Conservation (phyloP, 2,888 invertebrate genomes). For the Dasypolia templi region DNA sequence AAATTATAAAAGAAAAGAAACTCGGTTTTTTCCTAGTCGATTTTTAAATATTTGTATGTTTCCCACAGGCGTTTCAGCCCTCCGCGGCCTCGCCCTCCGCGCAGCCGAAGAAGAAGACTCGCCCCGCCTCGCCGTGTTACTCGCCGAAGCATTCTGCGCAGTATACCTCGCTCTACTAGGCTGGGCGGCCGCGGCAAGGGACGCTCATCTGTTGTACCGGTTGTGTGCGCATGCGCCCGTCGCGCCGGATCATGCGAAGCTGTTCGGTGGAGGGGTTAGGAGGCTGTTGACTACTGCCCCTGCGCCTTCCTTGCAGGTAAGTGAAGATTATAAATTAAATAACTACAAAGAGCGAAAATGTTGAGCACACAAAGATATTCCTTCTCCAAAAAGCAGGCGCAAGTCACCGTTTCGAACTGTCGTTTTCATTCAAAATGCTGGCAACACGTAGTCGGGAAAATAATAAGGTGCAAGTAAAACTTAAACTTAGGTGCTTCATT, state of each 20-base stretch:
- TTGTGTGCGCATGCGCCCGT: conserved; percentile 96
- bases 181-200: conserved; percentile 97
- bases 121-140: conserved; percentile 96
- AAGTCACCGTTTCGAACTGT: no score
- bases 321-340: conserved; percentile 26
- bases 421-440: no score
- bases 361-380: no score
- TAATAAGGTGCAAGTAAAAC: no score
- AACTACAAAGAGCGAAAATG: no score
- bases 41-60: no score
- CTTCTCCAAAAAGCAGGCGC: no score
- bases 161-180: conserved; percentile 97
- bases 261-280: conserved; percentile 98
- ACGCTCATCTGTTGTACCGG: conserved; percentile 97
- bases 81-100: conserved; percentile 96
- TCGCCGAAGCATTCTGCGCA: conserved; percentile 98
- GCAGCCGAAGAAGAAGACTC: conserved; percentile 98
- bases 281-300: conserved; percentile 95
- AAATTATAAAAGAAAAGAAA: no score
- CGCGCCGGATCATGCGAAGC: conserved; percentile 94
- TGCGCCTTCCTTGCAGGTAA: conserved; percentile 80
- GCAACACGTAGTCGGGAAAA: no score
- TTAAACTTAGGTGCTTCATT: no score
- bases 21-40: no score
- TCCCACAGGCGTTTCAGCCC: conserved; percentile 94